Evolutionary conservation across 2,113 vertebrate species (phyloP).

Genomic region (Pelecanus crispus): DNA sequence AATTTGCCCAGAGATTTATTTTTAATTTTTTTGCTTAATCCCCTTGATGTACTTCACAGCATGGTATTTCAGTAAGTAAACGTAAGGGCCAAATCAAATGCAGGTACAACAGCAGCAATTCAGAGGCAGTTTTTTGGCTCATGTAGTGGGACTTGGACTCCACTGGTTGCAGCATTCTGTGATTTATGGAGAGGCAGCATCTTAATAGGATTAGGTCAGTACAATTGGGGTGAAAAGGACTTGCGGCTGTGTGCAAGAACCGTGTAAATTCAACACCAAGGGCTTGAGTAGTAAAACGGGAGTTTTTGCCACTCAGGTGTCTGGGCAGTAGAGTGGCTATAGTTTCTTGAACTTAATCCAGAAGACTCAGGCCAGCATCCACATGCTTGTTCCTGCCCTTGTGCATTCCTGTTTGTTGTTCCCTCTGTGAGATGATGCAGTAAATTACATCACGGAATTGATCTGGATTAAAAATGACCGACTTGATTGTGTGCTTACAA

Average conservation of each 20-base stretch:
- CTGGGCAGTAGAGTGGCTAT: not conserved
- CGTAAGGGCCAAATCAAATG: not conserved
- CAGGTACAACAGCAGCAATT: not conserved
- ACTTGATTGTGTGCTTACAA: not conserved
- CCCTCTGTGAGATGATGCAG: not conserved
- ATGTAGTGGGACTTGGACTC: not conserved
- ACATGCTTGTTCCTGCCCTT: not conserved
- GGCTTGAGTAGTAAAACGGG: not conserved
- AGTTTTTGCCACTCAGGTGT: not conserved
- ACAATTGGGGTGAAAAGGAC: not conserved
- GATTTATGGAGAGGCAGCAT: not conserved
- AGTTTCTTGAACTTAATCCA: not conserved
- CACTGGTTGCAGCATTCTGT: not conserved
- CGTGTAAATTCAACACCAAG: not conserved
- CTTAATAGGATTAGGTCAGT: not conserved
- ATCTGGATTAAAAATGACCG: not conserved
- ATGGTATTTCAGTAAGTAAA: not conserved
- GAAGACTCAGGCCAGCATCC: not conserved
- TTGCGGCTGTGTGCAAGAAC: not conserved
- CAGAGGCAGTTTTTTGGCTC: not conserved
- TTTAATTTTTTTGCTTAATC: not conserved
- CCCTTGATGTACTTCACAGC: not conserved
- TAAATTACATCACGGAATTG: not conserved
- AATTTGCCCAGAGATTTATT: not conserved
- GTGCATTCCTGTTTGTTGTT: not conserved